Base-by-base conservation (phyloP, 2,113 vertebrate species). In the Ancistrus triradiatus region DNA sequence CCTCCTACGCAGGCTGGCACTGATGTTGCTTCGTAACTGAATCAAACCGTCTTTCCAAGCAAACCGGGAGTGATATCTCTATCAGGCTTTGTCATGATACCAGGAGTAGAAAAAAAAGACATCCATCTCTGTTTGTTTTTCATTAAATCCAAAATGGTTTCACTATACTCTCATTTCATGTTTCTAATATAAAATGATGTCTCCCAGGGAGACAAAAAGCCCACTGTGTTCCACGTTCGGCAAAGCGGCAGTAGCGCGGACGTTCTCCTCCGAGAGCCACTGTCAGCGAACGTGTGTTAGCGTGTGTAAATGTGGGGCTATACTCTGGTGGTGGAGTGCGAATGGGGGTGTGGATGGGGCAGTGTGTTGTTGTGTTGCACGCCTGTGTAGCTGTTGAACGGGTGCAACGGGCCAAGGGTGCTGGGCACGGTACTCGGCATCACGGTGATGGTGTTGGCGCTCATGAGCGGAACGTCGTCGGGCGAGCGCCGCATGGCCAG, bases 271-370 rank as follows among this genome's bases (percentile, higher is more conserved):
- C 27, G 13, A 33, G 52, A 18, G 40, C 35, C 1, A 21, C 25
- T 18, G 28, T 37, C 37, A 6, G 38, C 2, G 17, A 24, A 33
- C 6, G 11, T 55, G 44, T 40, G 21, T 49, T 27, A 43, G 27
- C 43, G 22, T 48, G 46, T n/a, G n/a, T n/a, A n/a, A 9, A 7
- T 50, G 55, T 50, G 61, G 64, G 93, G 95, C 93, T 98, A 98
- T 98, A 97, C 96, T 89, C 95, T 93, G 86, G 95, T 98, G 85
- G 95, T 98, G 85, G 96, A 98, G 83, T 98, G 95, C 91, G 95
- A 97, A 86, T 97, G 95, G 60, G 92, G 93, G 64, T 95, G 94
- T 24, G 93, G 89, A 69, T 95, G 95, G 56, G 95, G 92, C 86
- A 98, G 89, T 71, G 93, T 97, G 83, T 94, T 98, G 80, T 96